Percentiles rank a stretch among this genome's conserved stretches.
phyloP scores from a whole-genome alignment of 2,888 invertebrate genomes.

The Agriopis marginaria region DNA sequence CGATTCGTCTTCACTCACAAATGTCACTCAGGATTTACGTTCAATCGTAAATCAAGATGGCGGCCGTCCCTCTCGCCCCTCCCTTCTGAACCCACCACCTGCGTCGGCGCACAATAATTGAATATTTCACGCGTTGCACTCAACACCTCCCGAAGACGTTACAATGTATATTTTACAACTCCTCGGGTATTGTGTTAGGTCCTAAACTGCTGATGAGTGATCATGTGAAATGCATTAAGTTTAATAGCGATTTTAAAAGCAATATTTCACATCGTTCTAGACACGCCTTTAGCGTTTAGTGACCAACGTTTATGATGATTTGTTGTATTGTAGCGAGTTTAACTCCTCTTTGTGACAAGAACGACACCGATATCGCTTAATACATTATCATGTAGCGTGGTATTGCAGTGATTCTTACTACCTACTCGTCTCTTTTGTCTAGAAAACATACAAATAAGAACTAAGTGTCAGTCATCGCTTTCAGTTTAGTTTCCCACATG shows the following conservation, averaged over 20 bases:
- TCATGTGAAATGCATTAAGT: conserved; percentile 80
- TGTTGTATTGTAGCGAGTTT: conserved; percentile 72
- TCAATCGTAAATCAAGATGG: conserved; percentile 85
- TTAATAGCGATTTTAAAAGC: conserved; percentile 83
- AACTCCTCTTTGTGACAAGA: conserved; percentile 59
- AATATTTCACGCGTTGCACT: conserved; percentile 84
- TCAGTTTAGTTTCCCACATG: too few species aligned
- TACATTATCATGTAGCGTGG: conserved; percentile 8
- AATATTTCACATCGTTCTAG: conserved; percentile 81
- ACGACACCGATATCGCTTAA: conserved; percentile 57
- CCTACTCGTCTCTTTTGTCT: too few species aligned
- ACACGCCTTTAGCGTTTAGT: conserved; percentile 75
- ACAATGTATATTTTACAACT: conserved; percentile 83
- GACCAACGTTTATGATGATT: conserved; percentile 83
- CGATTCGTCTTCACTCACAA: conserved; percentile 77
- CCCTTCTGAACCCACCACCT: conserved; percentile 66
- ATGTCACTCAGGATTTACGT: conserved; percentile 84
- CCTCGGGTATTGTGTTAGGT: conserved; percentile 80
- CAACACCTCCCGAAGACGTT: conserved; percentile 80
- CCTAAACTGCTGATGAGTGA: conserved; percentile 85
- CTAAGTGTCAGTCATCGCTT: too few species aligned
- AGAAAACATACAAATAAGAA: too few species aligned
- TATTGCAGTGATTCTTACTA: too few species aligned
- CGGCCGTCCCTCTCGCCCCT: conserved; percentile 65
- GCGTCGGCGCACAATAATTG: conserved; percentile 83